phyloP scores from a whole-genome alignment of 2,888 invertebrate genomes.

The Spisula solida region DNA sequence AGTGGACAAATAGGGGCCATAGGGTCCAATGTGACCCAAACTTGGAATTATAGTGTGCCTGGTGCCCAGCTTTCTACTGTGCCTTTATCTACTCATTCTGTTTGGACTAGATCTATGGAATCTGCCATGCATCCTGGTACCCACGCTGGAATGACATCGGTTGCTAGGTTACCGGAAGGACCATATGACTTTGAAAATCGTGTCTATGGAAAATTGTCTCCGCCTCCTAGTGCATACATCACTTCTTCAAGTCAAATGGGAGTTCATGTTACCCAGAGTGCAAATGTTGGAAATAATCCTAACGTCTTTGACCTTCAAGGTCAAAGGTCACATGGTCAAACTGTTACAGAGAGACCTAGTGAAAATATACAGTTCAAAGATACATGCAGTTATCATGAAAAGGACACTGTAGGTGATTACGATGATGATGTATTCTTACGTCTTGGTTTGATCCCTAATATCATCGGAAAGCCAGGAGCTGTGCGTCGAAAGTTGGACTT shows the following conservation, averaged over 20 bases:
- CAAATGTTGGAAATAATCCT: constrained; percentile 13
- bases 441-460: constrained; percentile 42
- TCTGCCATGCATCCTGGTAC: constrained; percentile 36
- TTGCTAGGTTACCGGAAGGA: constrained; percentile 37
- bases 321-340: constrained; percentile 36
- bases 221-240: constrained; percentile 53
- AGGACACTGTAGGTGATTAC: constrained; percentile 56
- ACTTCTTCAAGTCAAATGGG: constrained; percentile 14
- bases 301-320: constrained; percentile 32
- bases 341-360: background rate
- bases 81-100: constrained; percentile 47
- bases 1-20: constrained; percentile 27
- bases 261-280: constrained; percentile 12
- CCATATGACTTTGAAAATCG: constrained; percentile 64
- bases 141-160: background rate
- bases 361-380: constrained; percentile 52
- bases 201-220: constrained; percentile 57
- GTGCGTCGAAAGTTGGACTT: constrained; percentile 60
- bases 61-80: constrained; percentile 42
- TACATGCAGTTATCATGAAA: constrained; percentile 49
- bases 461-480: constrained; percentile 12
- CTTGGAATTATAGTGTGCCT: constrained; percentile 55
- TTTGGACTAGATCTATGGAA: constrained; percentile 37
- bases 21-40: constrained; percentile 53
- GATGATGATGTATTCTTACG: constrained; percentile 63